Base-by-base conservation (phyloP, 1,140 invertebrate species). In the Caerostris extrusa region DNA sequence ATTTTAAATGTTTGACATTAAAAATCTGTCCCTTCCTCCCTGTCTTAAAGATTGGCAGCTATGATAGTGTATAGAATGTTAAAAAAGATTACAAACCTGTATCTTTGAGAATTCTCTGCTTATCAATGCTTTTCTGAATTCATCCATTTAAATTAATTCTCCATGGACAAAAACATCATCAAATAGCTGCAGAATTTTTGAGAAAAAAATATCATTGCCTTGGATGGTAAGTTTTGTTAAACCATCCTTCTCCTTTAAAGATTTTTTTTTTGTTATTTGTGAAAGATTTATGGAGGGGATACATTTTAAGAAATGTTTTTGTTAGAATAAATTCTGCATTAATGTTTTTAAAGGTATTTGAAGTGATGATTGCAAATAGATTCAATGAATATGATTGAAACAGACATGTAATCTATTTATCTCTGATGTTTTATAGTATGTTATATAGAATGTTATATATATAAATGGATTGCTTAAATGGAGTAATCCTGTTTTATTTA, bases 221-320 rank as follows among this genome's bases (percentile, higher is more conserved):
- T 77, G 69, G 69, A 77, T 77, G 69, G 69, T 77, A 77, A 77
- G 19, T 77, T 67, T 77, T 77, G 69, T 77, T 77, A 77, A 77
- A 77, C 69, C 69, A 77, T 77, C 69, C 69, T 77, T 77, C 69
- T 71, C 17, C 67, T 77, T 10, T 77, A 77, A 50, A 67, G 14
- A 77, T 50, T 77, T 34, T 50, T 77, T 34, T 77, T 77, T 77
- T 77, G 69, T 77, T 77, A 77, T 34, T 34, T 53, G 69, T 12
- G 69, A 77, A 77, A 77, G 69, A 34, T 77, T 77, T 77, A 77
- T 77, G 69, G 50, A 77, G 69, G 50, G 69, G 34, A 53, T 50
- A 34, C 34, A 50, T 77, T 77, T 77, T 77, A 50, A 10, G 34
- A 77, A 10, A 34, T 77, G 69, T 77, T 19, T 77, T 67, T 77